Evolutionary conservation across 2,888 invertebrate species (phyloP).

Genomic region (Toxonevra muliebris): DNA sequence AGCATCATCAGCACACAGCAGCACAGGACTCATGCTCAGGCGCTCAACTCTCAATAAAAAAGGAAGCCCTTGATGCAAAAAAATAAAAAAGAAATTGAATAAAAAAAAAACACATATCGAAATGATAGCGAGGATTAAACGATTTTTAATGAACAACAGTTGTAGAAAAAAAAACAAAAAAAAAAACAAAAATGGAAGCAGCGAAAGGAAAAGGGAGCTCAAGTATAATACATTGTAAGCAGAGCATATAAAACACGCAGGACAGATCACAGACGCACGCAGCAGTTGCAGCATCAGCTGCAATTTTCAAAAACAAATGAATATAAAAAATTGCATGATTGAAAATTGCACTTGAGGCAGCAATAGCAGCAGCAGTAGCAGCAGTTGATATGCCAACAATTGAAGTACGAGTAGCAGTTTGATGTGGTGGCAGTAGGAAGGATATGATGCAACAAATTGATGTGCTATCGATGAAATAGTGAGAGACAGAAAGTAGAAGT

Average conservation of each 20-base stretch:
- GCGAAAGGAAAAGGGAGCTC: too few species aligned
- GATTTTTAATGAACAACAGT: slow-evolving; percentile 58
- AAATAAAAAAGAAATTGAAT: background rate
- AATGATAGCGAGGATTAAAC: slow-evolving; percentile 59
- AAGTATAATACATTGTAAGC: too few species aligned
- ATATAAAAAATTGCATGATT: slow-evolving; percentile 22
- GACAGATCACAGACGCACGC: background rate
- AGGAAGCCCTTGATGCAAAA: background rate
- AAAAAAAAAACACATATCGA: slow-evolving; percentile 19
- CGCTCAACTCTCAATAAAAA: background rate
- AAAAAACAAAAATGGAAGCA: too few species aligned
- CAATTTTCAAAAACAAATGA: slow-evolving; percentile 24
- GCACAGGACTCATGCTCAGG: slow-evolving; percentile 14
- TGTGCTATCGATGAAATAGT: too few species aligned
- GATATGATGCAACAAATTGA: too few species aligned
- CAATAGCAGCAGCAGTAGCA: background rate
- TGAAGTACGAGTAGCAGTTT: background rate
- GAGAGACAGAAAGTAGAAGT: too few species aligned
- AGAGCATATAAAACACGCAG: too few species aligned
- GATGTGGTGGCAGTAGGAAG: too few species aligned
- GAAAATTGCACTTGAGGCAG: background rate
- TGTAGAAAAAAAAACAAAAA: too few species aligned
- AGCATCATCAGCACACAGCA: slow-evolving; percentile 13
- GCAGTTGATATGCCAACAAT: slow-evolving; percentile 16
- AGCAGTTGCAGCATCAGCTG: background rate